These are phyloP conservation scores for Cataglyphis rosenhaueri DNA, from an alignment of 2,888 invertebrate species.

Conservation along the genomic window DNA sequence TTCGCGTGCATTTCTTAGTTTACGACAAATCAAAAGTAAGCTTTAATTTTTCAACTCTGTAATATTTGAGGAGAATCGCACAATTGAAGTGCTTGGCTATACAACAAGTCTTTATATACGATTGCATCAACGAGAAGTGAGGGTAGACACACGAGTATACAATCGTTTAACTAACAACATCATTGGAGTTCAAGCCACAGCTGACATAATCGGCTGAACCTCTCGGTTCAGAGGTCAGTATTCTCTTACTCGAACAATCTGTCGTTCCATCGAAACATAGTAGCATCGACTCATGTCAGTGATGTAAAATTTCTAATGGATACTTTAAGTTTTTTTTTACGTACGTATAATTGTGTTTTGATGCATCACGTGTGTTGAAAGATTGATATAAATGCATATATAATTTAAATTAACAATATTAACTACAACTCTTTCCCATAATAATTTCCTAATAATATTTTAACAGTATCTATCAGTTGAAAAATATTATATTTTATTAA, in stretches of 20 bases:
- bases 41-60: neutral
- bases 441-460: neutral
- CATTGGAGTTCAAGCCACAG: conserved; percentile 33
- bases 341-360: neutral
- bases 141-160: conserved; percentile 5
- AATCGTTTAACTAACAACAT: conserved; percentile 3
- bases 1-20: neutral
- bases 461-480: neutral
- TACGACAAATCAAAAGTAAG: neutral
- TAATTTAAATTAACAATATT: neutral
- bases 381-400: neutral
- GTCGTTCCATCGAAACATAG: conserved; percentile 4
- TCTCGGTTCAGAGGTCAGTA: conserved; percentile 62
- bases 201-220: conserved; percentile 64
- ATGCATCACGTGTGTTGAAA: neutral
- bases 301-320: neutral
- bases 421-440: neutral
- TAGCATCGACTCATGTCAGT: neutral
- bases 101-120: conserved; percentile 59
- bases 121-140: conserved; percentile 57
- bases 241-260: conserved; percentile 35
- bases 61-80: neutral
- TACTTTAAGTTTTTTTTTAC: neutral
- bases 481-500: neutral
- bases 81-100: conserved; percentile 52